phyloP scores from a whole-genome alignment of 2,113 vertebrate genomes.

The Podocnemis expansa region DNA sequence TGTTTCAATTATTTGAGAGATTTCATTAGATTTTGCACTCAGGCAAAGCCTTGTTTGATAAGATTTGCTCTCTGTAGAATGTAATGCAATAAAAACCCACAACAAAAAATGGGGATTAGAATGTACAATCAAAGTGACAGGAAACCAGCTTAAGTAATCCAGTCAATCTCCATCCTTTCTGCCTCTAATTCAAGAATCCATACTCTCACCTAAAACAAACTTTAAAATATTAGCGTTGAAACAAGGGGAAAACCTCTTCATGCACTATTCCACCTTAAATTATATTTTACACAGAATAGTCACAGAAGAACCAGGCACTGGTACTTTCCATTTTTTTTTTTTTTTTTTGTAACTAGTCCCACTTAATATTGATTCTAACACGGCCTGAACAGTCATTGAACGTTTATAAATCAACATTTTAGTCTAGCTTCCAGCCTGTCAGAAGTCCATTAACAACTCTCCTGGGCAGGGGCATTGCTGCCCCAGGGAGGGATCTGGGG shows the following conservation, averaged over 20 bases:
- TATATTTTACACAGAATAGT: not conserved
- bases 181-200: not conserved
- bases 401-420: not conserved
- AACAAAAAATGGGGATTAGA: not conserved
- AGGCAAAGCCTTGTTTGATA: too few relatives aligned
- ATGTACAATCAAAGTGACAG: not conserved
- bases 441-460: not conserved
- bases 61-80: fast-evolving
- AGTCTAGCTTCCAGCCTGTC: not conserved
- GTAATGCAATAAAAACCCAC: not conserved
- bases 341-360: not conserved
- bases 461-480: not conserved
- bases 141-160: not conserved
- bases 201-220: not conserved
- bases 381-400: not conserved
- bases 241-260: not conserved
- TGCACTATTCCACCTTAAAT: not conserved
- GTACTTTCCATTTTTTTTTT: not conserved
- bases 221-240: not conserved
- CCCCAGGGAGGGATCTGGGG: too few relatives aligned
- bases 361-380: not conserved
- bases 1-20: not conserved
- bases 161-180: not conserved
- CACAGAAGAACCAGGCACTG: not conserved
- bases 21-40: not conserved